These are phyloP conservation scores for Episyrphus balteatus DNA, from an alignment of 1,140 invertebrate species.

Conservation along the genomic window DNA sequence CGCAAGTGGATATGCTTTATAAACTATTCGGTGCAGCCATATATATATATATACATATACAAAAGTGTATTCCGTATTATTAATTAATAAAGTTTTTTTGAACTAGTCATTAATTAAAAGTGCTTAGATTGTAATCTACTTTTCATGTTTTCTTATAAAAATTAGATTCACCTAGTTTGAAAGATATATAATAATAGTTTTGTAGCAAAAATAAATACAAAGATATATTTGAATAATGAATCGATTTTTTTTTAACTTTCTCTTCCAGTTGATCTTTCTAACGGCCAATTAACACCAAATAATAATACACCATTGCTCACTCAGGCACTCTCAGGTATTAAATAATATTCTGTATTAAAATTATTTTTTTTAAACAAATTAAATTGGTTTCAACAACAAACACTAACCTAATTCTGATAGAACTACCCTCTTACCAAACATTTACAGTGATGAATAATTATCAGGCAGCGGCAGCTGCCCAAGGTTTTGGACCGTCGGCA, in stretches of 20 bases:
- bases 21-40: too few species aligned
- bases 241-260: conserved; percentile 31
- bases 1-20: too few species aligned
- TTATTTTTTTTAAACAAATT: neutral
- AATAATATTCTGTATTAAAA: neutral
- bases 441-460: conserved; percentile 89
- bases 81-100: too few species aligned
- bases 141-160: too few species aligned
- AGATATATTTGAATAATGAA: neutral
- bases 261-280: conserved; percentile 87
- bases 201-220: too few species aligned
- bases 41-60: too few species aligned
- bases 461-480: conserved; percentile 66
- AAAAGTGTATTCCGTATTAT: too few species aligned
- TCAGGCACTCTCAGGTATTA: conserved; percentile 82
- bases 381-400: neutral
- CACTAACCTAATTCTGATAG: neutral
- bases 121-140: too few species aligned
- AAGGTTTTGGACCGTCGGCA: conserved; percentile 54
- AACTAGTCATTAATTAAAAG: too few species aligned
- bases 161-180: too few species aligned
- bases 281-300: conserved; percentile 86
- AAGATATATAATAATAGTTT: too few species aligned
- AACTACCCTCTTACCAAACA: neutral
- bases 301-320: conserved; percentile 88